Base-by-base conservation (phyloP, 1,140 invertebrate species). In the Papilio aristodemus region DNA sequence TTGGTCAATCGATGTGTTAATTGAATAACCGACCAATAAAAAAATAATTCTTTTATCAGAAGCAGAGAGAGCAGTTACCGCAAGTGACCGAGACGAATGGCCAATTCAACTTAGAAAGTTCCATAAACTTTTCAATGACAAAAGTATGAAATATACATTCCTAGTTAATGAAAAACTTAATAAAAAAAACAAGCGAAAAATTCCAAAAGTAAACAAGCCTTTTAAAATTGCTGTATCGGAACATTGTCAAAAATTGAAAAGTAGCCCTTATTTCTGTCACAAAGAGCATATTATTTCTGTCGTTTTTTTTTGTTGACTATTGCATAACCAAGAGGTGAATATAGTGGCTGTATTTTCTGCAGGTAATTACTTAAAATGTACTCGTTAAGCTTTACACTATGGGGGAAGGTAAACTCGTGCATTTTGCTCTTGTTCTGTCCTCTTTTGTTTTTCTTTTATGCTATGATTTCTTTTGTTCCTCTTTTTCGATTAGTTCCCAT, bases 401-500 rank as follows among this genome's bases (percentile, higher is more conserved):
- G 19, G 46, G 62, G 62, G 19, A 41, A 64, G 39, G 62, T 64
- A 27, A 43, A 39, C 19, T 22, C 62, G 62, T 43, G 39, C 62
- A 64, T 64, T 64, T 58, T 37, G 37, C 37, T 41, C 37, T n/a
- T n/a, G 19, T 63, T 63, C 60, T 63, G 60, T 64, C 38, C 62
- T 39, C 72, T 73, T 74, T 76, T 76, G 72, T 76, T 71, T 71
- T 69, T 50, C 68, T 76, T 74, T 68, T 66, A 58, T 68, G 54
- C 66, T 59, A 70, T 73, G 74, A 76, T 76, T 71, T 70, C 68
- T 76, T 76, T 76, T 70, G 73, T 76, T 71, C 38, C 39, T 69
- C 46, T 70, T 70, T 73, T 76, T 73, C 71, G 74, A 76, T 76
- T 76, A 76, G 69, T 71, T 58, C 46, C 72, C 73, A 73, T 76